A percentile compares a stretch with the other conserved stretches of the same genome.
These are phyloP conservation scores for Drosophila tristis DNA, from an alignment of 1,140 invertebrate genomes.

Conservation along the genomic window DNA sequence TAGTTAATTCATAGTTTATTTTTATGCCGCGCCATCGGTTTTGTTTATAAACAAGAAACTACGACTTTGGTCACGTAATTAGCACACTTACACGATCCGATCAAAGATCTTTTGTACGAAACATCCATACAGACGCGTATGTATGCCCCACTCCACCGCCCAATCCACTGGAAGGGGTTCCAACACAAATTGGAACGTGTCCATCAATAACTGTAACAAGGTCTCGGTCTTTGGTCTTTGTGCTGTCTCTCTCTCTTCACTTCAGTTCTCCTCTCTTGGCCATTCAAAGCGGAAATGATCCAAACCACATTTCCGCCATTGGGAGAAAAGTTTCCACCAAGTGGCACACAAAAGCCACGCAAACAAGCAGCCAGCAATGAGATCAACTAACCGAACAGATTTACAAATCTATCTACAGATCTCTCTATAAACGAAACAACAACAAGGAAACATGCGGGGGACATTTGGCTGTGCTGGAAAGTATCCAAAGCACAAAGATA, in stretches of 20 bases:
- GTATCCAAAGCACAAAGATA: too few species aligned
- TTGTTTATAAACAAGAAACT: conserved; percentile 72
- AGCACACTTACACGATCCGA: conserved; percentile 69
- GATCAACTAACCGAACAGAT: conserved; percentile 5
- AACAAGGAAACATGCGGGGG: neutral
- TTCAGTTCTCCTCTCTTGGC: conserved; percentile 20
- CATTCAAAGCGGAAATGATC: conserved; percentile 46
- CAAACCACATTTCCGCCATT: conserved; percentile 48
- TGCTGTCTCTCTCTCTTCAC: conserved; percentile 1
- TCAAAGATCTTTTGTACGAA: conserved; percentile 3
- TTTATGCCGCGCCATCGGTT: conserved; percentile 51
- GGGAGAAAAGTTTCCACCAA: conserved; percentile 35
- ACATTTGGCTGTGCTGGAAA: too few species aligned
- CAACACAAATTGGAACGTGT: conserved; percentile 71
- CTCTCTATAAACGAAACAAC: conserved; percentile 6
- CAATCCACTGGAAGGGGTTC: neutral
- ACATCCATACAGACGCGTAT: too few species aligned
- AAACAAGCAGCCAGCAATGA: conserved; percentile 23
- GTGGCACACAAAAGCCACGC: conserved; percentile 33
- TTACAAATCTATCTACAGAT: conserved; percentile 16
- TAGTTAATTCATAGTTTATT: conserved; percentile 69
- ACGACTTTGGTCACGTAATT: conserved; percentile 79
- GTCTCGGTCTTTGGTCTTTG: conserved; percentile 9
- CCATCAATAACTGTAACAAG: conserved; percentile 80
- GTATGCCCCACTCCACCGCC: neutral